These are phyloP conservation scores for Cyanoliseus patagonus DNA, from an alignment of 2,113 vertebrate species.

Conservation along the genomic window DNA sequence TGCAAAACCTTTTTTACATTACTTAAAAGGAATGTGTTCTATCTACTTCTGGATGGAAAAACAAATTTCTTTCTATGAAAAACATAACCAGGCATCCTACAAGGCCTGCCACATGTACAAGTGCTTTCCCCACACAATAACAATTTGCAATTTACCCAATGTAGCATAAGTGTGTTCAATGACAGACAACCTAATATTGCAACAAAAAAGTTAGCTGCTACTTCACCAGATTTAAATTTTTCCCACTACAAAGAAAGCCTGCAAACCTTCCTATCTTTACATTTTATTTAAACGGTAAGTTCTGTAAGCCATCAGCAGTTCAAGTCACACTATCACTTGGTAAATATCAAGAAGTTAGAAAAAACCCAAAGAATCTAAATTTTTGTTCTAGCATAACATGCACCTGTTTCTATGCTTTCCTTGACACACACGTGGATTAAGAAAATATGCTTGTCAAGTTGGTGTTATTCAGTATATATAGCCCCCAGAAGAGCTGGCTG, in stretches of 20 bases:
- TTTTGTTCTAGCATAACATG: not conserved
- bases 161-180: not conserved
- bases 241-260: not conserved
- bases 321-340: not conserved
- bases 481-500: not conserved
- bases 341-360: not conserved
- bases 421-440: not conserved
- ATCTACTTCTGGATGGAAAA: not conserved
- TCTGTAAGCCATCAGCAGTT: not conserved
- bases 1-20: not conserved
- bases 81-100: fast-evolving
- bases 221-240: not conserved
- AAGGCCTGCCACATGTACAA: not conserved
- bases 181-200: not conserved
- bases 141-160: not conserved
- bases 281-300: not conserved
- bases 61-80: not conserved
- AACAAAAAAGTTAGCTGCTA: not conserved
- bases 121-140: not conserved
- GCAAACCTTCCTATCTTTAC: not conserved
- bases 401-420: not conserved
- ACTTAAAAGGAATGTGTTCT: not conserved
- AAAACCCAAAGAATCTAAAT: not conserved
- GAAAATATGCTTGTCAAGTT: not conserved
- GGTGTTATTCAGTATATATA: not conserved